Conservation (phyloP, 2,113 vertebrate species). For the Crocuta crocuta region DNA sequence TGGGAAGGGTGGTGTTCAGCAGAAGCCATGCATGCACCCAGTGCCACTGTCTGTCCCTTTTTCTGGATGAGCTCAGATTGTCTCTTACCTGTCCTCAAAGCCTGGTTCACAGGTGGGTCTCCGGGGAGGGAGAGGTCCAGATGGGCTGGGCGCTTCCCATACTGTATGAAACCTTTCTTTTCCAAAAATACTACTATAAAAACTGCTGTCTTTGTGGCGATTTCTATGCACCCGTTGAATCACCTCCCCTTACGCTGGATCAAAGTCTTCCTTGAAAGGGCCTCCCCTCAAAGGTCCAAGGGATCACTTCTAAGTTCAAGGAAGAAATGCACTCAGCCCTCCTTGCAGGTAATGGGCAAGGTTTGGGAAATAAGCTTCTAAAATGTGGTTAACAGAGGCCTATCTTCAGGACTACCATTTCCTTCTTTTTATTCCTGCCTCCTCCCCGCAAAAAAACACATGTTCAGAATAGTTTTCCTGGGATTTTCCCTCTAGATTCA, state of each 20-base stretch:
- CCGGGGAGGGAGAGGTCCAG: rapidly evolving
- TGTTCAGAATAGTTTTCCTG: background rate
- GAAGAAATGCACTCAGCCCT: background rate
- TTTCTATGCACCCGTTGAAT: background rate
- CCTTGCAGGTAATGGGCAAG: background rate
- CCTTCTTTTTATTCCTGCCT: background rate
- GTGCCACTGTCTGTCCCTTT: background rate
- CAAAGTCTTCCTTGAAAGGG: background rate
- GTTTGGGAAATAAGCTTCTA: background rate
- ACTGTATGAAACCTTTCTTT: background rate
- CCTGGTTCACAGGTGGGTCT: rapidly evolving
- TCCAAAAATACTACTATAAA: background rate
- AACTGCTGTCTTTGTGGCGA: background rate
- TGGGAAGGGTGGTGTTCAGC: background rate
- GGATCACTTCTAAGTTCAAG: background rate
- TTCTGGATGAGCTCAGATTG: background rate
- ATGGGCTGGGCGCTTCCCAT: rapidly evolving
- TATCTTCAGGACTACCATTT: background rate
- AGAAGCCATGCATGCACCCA: background rate
- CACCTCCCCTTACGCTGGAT: background rate
- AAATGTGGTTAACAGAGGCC: background rate
- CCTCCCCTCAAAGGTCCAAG: background rate
- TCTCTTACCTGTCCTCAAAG: background rate
- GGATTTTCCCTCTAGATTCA: slow-evolving; percentile 64
- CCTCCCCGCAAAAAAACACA: background rate